Conservation (phyloP, 2,113 vertebrate species). For the Muntiacus reevesi region DNA sequence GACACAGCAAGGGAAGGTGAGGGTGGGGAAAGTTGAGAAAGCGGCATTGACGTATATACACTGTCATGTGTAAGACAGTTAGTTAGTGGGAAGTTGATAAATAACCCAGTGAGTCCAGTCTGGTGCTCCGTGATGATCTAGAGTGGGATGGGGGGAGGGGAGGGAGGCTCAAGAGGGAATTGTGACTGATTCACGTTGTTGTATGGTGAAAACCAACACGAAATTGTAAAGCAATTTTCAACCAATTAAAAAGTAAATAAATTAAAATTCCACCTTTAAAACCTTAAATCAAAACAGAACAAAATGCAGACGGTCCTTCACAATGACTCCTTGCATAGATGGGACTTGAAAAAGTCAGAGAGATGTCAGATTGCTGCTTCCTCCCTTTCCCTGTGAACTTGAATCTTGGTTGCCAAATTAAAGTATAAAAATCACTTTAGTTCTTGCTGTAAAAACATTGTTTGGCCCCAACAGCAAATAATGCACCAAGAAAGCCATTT, state of each 20-base stretch:
- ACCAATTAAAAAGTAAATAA: neutral
- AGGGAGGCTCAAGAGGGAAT: neutral
- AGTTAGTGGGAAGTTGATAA: neutral
- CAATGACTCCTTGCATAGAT: neutral
- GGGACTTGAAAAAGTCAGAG: neutral
- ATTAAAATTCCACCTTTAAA: neutral
- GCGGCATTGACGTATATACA: neutral
- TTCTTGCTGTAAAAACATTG: neutral
- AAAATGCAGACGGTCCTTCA: constrained; percentile 28
- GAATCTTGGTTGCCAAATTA: neutral
- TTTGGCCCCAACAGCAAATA: neutral
- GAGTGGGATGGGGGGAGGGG: neutral
- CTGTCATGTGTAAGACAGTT: neutral
- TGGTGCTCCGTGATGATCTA: neutral
- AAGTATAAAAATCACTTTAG: neutral
- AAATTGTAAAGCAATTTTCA: neutral
- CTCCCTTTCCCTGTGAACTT: neutral
- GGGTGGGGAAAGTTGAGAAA: neutral
- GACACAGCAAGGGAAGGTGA: neutral
- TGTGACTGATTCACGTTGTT: neutral
- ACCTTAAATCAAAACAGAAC: neutral
- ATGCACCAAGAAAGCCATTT: neutral
- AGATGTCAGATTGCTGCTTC: neutral
- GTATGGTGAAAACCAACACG: neutral
- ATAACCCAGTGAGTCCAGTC: neutral